Percentiles rank a stretch among this genome's conserved stretches.
Conservation (phyloP, 1,140 invertebrate genomes). For the Doryteuthis pealeii region DNA sequence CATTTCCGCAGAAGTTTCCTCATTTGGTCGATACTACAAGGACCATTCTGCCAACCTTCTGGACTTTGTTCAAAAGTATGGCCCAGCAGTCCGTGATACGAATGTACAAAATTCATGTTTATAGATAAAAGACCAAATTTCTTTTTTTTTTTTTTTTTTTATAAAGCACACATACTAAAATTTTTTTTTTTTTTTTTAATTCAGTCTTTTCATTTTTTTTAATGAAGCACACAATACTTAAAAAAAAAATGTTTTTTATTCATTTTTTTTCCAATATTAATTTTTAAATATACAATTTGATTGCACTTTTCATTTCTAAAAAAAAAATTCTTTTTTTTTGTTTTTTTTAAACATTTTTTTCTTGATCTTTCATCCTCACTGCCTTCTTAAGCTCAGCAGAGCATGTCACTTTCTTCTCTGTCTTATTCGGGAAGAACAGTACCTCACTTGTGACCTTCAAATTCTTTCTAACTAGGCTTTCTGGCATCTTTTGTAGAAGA, state of each 20-base stretch:
- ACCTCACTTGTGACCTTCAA: too few species aligned
- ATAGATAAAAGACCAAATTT: slow-evolving; percentile 28
- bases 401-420: too few species aligned
- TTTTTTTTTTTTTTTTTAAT: not conserved
- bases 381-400: too few species aligned
- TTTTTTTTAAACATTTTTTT: too few species aligned
- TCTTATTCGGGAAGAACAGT: too few species aligned
- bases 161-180: not conserved
- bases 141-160: too few species aligned
- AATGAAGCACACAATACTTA: too few species aligned
- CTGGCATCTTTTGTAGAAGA: too few species aligned
- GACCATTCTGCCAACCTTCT: slow-evolving; percentile 39
- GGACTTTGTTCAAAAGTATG: slow-evolving; percentile 47
- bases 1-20: slow-evolving; percentile 45
- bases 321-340: not conserved
- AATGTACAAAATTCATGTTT: slow-evolving; percentile 37
- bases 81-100: slow-evolving; percentile 32
- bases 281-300: not conserved
- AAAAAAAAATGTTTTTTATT: too few species aligned
- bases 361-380: too few species aligned
- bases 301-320: not conserved
- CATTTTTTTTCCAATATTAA: not conserved
- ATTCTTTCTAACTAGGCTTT: too few species aligned
- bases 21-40: slow-evolving; percentile 35
- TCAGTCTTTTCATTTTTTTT: not conserved